phyloP scores from a whole-genome alignment of 2,888 invertebrate genomes.

The Drosophila mulleri region DNA sequence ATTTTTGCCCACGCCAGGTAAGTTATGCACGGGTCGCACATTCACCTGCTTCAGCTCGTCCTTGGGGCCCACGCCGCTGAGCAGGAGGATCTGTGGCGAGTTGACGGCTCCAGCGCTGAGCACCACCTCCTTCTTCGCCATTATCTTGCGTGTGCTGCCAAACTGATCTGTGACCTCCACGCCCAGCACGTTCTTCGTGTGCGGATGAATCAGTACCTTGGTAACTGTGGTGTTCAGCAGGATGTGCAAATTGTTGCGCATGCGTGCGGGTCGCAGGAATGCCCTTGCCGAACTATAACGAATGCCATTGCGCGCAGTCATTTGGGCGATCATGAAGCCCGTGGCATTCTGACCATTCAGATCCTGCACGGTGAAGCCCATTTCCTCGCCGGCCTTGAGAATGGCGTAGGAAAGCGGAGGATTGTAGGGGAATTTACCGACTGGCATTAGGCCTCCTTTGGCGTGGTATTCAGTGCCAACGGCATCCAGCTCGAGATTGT shows the following conservation, averaged over 20 bases:
- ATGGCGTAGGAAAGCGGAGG: slow-evolving; percentile 92
- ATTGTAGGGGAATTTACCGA: slow-evolving; percentile 93
- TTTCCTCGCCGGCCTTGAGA: slow-evolving; percentile 91
- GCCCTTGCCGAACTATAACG: slow-evolving; percentile 93
- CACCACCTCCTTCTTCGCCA: slow-evolving; percentile 93
- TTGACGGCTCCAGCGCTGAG: slow-evolving; percentile 93
- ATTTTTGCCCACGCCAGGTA: slow-evolving; percentile 93
- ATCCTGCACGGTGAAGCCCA: slow-evolving; percentile 91
- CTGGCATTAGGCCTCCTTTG: slow-evolving; percentile 91
- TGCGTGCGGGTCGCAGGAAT: slow-evolving; percentile 91
- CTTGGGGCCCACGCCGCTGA: slow-evolving; percentile 94
- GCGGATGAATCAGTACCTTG: slow-evolving; percentile 90
- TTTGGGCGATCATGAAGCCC: slow-evolving; percentile 95
- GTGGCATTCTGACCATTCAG: slow-evolving; percentile 92
- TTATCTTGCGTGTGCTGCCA: slow-evolving; percentile 87
- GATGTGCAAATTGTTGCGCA: slow-evolving; percentile 92
- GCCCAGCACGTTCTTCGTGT: slow-evolving; percentile 90
- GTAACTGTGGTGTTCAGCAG: slow-evolving; percentile 93
- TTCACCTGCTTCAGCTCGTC: slow-evolving; percentile 89
- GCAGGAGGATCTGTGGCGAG: slow-evolving; percentile 95
- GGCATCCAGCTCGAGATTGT: slow-evolving; percentile 89
- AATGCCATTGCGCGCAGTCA: slow-evolving; percentile 94
- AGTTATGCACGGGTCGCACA: slow-evolving; percentile 89
- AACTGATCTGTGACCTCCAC: slow-evolving; percentile 87
- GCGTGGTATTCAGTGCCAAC: slow-evolving; percentile 92